Evolutionary conservation across 2,113 vertebrate genomes (phyloP), one percentile per base, ranked within the genome.

Genomic region (Chlorodrepanis virens): DNA sequence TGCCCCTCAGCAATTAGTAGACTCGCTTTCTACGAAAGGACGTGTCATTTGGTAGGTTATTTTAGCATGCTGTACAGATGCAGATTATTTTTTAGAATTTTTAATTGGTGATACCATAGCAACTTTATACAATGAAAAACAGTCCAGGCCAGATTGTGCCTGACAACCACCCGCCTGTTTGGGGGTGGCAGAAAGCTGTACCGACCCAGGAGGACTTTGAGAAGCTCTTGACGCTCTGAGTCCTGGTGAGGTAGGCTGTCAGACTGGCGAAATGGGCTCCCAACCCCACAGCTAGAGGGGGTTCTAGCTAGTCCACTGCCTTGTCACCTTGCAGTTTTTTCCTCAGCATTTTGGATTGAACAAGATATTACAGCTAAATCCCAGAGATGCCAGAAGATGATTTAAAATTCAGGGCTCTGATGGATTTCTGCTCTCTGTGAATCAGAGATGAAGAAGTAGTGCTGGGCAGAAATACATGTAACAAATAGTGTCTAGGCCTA

Each of bases 1-100:
- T 97, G 96, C 96, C 96, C 96, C 93, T 90, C 96, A 97, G 94
- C 93, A 97, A 96, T 97, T 96, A 97, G 94, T 92, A 96, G 94
- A 96, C 90, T 93, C 69, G 92, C 95, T 97, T 97, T 97, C 94
- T 96, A 96, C 90, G 95, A 96, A 97, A 96, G 94, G 94, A 96
- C 90, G 93, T 96, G 95, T 97, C 96, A 95, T 95, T 96, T 96
- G 93, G 91, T 97, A 88, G 93, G 95, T 96, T 97, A 97, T 96
- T 96, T 97, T 97, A 97, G 95, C 96, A 95, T 96, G 88, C 90
- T 96, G 96, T 97, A 95, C 96, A 97, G 96, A 97, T 95, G 95
- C 95, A 96, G 93, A 97, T 94, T 96, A 96, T 96, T 96, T 97
- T 97, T 96, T 96, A 97, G 95, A 96, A 94, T 95, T 96, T 96